phyloP scores from a whole-genome alignment of 2,888 invertebrate genomes.

The Neria commutata region DNA sequence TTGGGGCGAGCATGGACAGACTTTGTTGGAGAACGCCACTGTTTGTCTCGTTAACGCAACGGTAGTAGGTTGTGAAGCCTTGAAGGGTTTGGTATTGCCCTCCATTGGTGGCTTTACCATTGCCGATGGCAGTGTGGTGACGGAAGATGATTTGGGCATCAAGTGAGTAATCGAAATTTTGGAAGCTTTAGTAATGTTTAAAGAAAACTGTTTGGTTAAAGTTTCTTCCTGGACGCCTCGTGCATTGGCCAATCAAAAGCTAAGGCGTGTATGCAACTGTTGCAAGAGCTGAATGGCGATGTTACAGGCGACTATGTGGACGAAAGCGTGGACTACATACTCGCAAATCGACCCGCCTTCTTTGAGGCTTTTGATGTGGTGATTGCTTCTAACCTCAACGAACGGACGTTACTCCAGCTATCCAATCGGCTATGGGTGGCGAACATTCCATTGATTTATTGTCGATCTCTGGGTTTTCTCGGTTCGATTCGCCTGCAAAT shows the following conservation, averaged over 20 bases:
- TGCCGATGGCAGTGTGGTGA: slow-evolving; percentile 82
- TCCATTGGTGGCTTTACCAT: slow-evolving; percentile 93
- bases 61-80: slow-evolving; percentile 90
- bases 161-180: no score
- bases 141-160: slow-evolving; percentile 90
- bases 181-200: no score
- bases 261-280: slow-evolving; percentile 77
- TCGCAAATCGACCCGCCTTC: slow-evolving; percentile 85
- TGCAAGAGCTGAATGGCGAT: slow-evolving; percentile 90
- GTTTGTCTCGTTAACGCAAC: slow-evolving; percentile 94
- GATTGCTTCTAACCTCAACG: slow-evolving; percentile 55
- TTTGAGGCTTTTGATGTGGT: slow-evolving; percentile 89
- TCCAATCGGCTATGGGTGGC: slow-evolving; percentile 83
- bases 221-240: slow-evolving; percentile 88
- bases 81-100: slow-evolving; percentile 94
- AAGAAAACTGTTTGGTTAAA: slow-evolving; percentile 53
- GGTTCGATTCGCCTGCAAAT: slow-evolving; percentile 89
- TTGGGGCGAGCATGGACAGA: slow-evolving; percentile 99
- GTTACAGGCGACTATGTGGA: slow-evolving; percentile 92
- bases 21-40: slow-evolving; percentile 83
- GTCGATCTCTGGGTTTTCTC: slow-evolving; percentile 89
- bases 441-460: slow-evolving; percentile 84
- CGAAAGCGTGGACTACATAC: slow-evolving; percentile 83
- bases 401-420: slow-evolving; percentile 69
- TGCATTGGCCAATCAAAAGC: slow-evolving; percentile 85